Conservation (phyloP, 2,888 invertebrate genomes). For the Rugalucina vietnamica region DNA sequence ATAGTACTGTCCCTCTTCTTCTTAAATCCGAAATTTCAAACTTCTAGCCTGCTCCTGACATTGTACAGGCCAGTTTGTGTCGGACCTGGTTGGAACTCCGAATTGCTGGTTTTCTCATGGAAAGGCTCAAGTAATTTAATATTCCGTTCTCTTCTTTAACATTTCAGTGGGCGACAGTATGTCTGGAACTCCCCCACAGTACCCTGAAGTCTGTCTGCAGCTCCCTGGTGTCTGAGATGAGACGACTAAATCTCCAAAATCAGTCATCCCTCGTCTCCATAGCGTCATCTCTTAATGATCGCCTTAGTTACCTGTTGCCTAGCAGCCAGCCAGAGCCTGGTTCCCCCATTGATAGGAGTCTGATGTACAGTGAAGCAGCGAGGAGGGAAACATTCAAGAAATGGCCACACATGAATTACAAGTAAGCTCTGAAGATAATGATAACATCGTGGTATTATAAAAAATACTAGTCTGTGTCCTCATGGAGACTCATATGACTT, state of each 20-base stretch:
- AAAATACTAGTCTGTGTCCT: too few relatives aligned
- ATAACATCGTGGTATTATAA: too few relatives aligned
- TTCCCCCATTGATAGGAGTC: slow-evolving; percentile 82
- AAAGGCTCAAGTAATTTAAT: too few relatives aligned
- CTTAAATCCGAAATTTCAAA: too few relatives aligned
- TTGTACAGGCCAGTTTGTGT: too few relatives aligned
- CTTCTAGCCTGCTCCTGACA: too few relatives aligned
- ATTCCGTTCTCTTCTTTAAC: too few relatives aligned
- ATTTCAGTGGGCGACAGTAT: slow-evolving; percentile 95
- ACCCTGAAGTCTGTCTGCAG: slow-evolving; percentile 92
- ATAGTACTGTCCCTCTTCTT: too few relatives aligned
- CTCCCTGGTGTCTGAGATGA: slow-evolving; percentile 92
- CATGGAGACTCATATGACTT: too few relatives aligned
- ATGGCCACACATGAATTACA: slow-evolving; percentile 99
- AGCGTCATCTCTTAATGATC: slow-evolving; percentile 94
- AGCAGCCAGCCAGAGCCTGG: slow-evolving; percentile 65
- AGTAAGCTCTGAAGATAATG: too few relatives aligned
- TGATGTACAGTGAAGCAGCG: slow-evolving; percentile 96
- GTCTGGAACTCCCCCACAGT: slow-evolving; percentile 91
- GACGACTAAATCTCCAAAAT: slow-evolving; percentile 88
- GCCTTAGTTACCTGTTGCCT: slow-evolving; percentile 85
- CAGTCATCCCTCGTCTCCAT: slow-evolving; percentile 88
- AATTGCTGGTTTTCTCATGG: too few relatives aligned
- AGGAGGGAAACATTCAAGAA: slow-evolving; percentile 95
- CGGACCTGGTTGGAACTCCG: too few relatives aligned